Evolutionary conservation across 2,888 invertebrate genomes (phyloP).

Genomic region (Dolomedes plantarius): DNA sequence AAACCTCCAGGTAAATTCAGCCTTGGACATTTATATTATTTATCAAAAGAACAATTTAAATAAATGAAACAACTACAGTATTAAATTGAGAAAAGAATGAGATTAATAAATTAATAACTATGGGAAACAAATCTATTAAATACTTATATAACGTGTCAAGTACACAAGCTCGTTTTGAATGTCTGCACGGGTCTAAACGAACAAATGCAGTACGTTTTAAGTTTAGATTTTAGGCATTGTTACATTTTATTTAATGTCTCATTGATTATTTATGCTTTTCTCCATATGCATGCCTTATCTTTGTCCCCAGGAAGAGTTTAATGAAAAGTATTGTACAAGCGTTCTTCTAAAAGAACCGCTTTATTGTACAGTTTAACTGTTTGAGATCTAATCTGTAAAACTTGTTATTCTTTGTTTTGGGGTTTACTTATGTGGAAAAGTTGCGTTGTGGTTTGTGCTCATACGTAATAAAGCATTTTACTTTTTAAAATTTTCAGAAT

Average conservation of each 20-base stretch:
- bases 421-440: conserved; percentile 39
- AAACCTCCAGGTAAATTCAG: too few relatives aligned
- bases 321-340: conserved; percentile 25
- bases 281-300: conserved; percentile 13
- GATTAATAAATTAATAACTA: too few relatives aligned
- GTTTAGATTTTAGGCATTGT: background rate
- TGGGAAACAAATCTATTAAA: too few relatives aligned
- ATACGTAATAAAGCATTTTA: conserved; percentile 35
- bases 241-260: conserved; percentile 36
- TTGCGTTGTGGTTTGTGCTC: conserved; percentile 32
- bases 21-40: too few relatives aligned
- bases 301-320: background rate
- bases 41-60: too few relatives aligned
- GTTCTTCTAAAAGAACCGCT: conserved; percentile 39
- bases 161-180: too few relatives aligned
- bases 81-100: too few relatives aligned
- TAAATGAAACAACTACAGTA: too few relatives aligned
- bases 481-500: background rate
- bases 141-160: too few relatives aligned
- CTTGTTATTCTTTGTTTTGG: conserved; percentile 24
- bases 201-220: too few relatives aligned
- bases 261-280: conserved; percentile 57
- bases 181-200: too few relatives aligned
- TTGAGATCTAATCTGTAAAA: background rate
- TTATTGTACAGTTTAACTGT: conserved; percentile 24